Evolutionary conservation across 1,140 invertebrate species (phyloP).

Genomic region (Pollicipes pollicipes): DNA sequence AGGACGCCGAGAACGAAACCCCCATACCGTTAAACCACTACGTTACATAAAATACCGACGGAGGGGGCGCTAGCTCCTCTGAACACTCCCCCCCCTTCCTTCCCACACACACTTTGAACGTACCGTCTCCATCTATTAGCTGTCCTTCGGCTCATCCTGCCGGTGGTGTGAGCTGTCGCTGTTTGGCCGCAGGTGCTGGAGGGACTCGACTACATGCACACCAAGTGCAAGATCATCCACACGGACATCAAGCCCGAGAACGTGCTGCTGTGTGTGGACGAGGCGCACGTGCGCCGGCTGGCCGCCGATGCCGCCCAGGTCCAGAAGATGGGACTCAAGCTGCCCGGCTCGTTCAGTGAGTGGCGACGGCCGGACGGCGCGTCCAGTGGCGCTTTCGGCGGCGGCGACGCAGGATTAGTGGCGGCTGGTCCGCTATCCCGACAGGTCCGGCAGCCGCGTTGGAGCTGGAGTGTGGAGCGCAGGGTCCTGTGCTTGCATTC

Average conservation of each 20-base stretch:
- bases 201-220: slow-evolving; percentile 89
- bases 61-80: too few species aligned
- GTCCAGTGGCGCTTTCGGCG: slow-evolving; percentile 6
- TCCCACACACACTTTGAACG: background rate
- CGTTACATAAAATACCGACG: too few species aligned
- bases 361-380: slow-evolving; percentile 6
- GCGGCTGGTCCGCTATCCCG: too few species aligned
- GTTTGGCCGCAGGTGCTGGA: slow-evolving; percentile 61
- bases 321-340: slow-evolving; percentile 68
- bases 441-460: too few species aligned
- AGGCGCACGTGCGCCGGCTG: slow-evolving; percentile 68
- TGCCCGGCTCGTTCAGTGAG: slow-evolving; percentile 57
- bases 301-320: slow-evolving; percentile 76
- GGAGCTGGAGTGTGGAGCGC: too few species aligned
- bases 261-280: slow-evolving; percentile 79
- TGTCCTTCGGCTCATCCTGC: slow-evolving; percentile 12
- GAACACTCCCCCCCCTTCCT: background rate
- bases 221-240: slow-evolving; percentile 95
- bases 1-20: too few species aligned
- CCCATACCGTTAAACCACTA: too few species aligned
- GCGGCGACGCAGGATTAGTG: too few species aligned
- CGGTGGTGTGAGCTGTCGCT: too few species aligned
- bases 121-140: background rate
- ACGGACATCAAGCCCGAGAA: slow-evolving; percentile 99
- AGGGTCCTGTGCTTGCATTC: too few species aligned